Percentiles rank a stretch among this genome's conserved stretches.
Evolutionary conservation across 2,888 invertebrate species (phyloP).

Genomic region (Amiota communis): DNA sequence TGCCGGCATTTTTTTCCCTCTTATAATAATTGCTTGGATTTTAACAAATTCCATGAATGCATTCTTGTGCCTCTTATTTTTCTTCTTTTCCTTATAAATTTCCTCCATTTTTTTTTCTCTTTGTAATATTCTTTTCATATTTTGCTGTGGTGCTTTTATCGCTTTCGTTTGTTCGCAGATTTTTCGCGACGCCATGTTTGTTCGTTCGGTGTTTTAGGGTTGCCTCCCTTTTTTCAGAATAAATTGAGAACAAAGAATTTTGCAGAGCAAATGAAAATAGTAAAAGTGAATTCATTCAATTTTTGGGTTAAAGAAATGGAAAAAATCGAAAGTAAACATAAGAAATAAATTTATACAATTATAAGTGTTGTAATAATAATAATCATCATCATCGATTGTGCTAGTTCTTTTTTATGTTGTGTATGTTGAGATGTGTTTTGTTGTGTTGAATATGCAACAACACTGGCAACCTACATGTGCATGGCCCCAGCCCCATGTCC

Average conservation of each 20-base stretch:
- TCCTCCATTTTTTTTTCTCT: slow-evolving; percentile 61
- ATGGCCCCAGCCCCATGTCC: not conserved
- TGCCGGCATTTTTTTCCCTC: not conserved
- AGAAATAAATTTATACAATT: not conserved
- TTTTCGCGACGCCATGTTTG: slow-evolving; percentile 71
- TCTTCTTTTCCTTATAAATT: slow-evolving; percentile 37
- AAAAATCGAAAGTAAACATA: not conserved
- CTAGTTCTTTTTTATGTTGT: not conserved
- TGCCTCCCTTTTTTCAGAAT: slow-evolving; percentile 49
- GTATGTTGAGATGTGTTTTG: no score
- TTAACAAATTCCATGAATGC: slow-evolving; percentile 38
- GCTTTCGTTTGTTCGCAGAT: slow-evolving; percentile 49
- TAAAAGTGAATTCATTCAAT: slow-evolving; percentile 6
- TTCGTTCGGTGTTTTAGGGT: slow-evolving; percentile 47
- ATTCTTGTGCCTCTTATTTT: slow-evolving; percentile 32
- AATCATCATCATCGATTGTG: not conserved
- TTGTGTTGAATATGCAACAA: not conserved
- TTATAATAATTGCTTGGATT: not conserved
- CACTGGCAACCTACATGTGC: slow-evolving; percentile 23
- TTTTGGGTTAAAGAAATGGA: no score
- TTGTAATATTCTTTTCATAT: slow-evolving; percentile 37
- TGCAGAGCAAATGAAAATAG: not conserved
- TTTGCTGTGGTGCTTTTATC: slow-evolving; percentile 47
- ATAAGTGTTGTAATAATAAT: not conserved
- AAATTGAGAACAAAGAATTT: not conserved